Evolutionary conservation across 2,888 invertebrate species (phyloP).

Genomic region (Sylvicola cinctus): DNA sequence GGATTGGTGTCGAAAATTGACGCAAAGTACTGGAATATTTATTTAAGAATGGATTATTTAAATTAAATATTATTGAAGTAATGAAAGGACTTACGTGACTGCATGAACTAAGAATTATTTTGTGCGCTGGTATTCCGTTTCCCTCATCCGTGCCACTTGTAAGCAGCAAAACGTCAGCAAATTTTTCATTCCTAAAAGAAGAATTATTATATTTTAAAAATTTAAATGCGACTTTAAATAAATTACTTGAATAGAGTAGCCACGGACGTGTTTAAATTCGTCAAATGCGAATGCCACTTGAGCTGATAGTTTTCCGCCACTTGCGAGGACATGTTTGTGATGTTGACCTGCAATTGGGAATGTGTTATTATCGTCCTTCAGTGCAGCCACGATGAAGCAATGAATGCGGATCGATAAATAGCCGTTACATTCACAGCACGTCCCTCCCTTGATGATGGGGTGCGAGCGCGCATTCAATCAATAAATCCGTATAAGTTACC

Average conservation of each 20-base stretch:
- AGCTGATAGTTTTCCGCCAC: slow-evolving; percentile 63
- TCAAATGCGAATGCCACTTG: slow-evolving; percentile 74
- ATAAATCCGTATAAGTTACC: too few species aligned
- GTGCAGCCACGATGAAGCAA: too few species aligned
- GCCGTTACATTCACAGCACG: too few species aligned
- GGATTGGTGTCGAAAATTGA: slow-evolving; percentile 22
- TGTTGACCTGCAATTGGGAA: too few species aligned
- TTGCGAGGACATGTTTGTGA: slow-evolving; percentile 22
- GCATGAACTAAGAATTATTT: slow-evolving; percentile 66
- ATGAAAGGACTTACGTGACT: slow-evolving; percentile 30
- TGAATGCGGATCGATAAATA: too few species aligned
- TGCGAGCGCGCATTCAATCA: too few species aligned
- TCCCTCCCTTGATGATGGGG: too few species aligned
- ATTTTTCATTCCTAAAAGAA: slow-evolving; percentile 48
- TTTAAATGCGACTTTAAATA: neutral
- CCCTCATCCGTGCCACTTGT: slow-evolving; percentile 36
- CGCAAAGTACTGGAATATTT: slow-evolving; percentile 17
- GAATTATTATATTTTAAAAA: slow-evolving; percentile 1
- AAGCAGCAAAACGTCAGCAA: slow-evolving; percentile 62
- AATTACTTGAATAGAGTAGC: slow-evolving; percentile 37
- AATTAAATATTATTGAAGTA: neutral
- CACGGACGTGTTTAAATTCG: slow-evolving; percentile 63
- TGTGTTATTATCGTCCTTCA: too few species aligned
- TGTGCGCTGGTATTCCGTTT: slow-evolving; percentile 63
- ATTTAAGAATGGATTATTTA: neutral